These are phyloP conservation scores for Mimachlamys varia DNA, from an alignment of 2,888 invertebrate species.

Conservation along the genomic window DNA sequence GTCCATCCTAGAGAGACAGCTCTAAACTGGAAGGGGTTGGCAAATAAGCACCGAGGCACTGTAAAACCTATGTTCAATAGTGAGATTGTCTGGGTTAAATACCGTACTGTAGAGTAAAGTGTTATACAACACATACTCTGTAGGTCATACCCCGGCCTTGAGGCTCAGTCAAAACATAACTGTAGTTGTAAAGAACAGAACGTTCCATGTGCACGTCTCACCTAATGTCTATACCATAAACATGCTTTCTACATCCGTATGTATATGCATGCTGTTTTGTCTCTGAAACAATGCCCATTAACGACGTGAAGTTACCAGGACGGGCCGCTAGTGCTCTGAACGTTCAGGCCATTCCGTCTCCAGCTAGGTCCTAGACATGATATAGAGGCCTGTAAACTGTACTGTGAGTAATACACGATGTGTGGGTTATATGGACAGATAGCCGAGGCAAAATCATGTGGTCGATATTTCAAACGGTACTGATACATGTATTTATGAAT, in stretches of 20 bases:
- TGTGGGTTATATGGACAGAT: too few species aligned
- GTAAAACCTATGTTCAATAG: background rate
- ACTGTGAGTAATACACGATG: background rate
- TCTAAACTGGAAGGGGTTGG: background rate
- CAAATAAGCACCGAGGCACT: background rate
- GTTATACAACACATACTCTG: background rate
- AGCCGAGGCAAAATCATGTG: too few species aligned
- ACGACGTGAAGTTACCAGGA: background rate
- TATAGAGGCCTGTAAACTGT: background rate
- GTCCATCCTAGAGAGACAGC: background rate
- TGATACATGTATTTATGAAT: too few species aligned
- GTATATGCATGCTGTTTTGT: background rate
- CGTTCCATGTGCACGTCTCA: background rate
- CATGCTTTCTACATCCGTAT: background rate
- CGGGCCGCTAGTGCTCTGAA: background rate
- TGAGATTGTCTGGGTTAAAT: background rate
- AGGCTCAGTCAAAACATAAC: background rate
- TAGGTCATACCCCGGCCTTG: background rate
- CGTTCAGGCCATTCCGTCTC: background rate
- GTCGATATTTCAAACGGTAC: too few species aligned
- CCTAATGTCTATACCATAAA: background rate
- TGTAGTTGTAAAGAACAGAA: background rate
- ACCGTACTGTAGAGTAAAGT: background rate
- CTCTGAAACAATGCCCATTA: background rate
- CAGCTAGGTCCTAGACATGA: background rate